Conservation (phyloP, 1,140 invertebrate species). For the Drosophila burlai region DNA sequence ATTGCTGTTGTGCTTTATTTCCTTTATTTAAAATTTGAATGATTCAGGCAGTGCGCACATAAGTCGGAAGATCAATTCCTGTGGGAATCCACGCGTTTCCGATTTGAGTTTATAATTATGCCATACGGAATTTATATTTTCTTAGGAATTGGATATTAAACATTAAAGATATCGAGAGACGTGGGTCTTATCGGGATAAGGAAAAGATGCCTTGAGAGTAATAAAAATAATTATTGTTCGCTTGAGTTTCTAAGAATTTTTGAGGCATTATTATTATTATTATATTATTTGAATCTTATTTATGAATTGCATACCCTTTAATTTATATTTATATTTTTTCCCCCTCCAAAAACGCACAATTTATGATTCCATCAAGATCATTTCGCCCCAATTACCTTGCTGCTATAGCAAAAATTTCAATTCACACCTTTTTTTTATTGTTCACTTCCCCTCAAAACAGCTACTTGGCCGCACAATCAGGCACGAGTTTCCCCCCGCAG, state of each 20-base stretch:
- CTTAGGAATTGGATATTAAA: background rate
- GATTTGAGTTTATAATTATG: conserved; percentile 3
- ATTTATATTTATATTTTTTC: no score
- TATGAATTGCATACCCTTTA: no score
- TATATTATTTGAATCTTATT: no score
- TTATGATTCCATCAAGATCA: background rate
- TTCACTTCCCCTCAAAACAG: conserved; percentile 7
- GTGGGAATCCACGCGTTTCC: background rate
- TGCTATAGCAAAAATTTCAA: background rate
- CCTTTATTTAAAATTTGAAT: conserved; percentile 6
- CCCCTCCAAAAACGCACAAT: background rate
- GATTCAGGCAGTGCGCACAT: conserved; percentile 14
- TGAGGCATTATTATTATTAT: no score
- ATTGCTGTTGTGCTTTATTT: background rate
- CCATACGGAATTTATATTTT: conserved; percentile 8
- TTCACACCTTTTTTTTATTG: conserved; percentile 5
- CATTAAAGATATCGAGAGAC: background rate
- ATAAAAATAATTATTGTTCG: no score
- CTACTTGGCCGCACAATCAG: conserved; percentile 7
- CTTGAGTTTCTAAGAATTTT: background rate
- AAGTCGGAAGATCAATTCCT: conserved; percentile 14
- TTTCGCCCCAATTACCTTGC: background rate
- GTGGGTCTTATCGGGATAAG: background rate
- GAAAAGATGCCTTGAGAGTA: background rate
- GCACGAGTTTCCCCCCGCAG: conserved; percentile 4